These are phyloP conservation scores for Schizothorax lantsangensis DNA, from an alignment of 2,797 vertebrate species.

Conservation along the genomic window DNA sequence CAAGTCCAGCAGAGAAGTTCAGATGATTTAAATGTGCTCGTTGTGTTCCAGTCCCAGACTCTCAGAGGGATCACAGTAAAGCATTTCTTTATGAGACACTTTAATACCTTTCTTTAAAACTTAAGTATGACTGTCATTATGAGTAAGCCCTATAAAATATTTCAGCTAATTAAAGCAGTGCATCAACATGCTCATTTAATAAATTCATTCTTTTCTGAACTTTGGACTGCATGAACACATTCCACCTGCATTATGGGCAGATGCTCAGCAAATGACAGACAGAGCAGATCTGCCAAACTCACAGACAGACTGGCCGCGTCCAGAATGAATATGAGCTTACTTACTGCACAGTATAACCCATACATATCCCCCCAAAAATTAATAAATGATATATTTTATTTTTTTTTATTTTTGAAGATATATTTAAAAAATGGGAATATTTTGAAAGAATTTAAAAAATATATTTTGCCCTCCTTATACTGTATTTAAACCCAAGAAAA, in stretches of 20 bases:
- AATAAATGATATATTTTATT: too few species aligned
- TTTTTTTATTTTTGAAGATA: neutral
- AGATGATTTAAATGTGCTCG: conserved; percentile 30
- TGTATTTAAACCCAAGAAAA: too few species aligned
- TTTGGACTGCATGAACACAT: conserved; percentile 44
- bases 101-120: conserved; percentile 30
- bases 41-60: conserved; percentile 33
- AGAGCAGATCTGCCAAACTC: conserved; percentile 48
- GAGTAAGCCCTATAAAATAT: conserved; percentile 26
- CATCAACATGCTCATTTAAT: conserved; percentile 41
- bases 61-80: conserved; percentile 40
- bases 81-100: conserved; percentile 44
- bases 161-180: conserved; percentile 41
- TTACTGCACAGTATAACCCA: neutral
- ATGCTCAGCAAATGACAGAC: conserved; percentile 54
- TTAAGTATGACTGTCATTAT: conserved; percentile 4
- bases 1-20: neutral
- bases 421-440: too few species aligned
- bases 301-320: conserved; percentile 22
- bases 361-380: too few species aligned
- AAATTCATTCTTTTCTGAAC: conserved; percentile 33
- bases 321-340: neutral
- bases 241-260: conserved; percentile 58
- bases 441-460: too few species aligned
- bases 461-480: too few species aligned